Evolutionary conservation across 2,113 vertebrate genomes (phyloP), one percentile per base, ranked within the genome.

Genomic region (Myotis lucifugus): DNA sequence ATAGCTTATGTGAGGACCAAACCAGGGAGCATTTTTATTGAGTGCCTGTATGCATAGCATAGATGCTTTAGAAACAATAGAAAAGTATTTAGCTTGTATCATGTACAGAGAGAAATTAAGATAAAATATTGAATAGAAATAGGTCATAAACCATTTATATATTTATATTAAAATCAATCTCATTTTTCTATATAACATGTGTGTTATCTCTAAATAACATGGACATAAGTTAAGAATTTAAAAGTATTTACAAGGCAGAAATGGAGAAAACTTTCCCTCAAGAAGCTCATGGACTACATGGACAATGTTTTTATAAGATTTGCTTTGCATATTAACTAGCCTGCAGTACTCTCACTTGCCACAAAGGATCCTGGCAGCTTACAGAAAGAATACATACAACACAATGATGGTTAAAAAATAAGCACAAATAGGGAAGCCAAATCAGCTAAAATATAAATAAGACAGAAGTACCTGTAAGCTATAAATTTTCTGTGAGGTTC

Each of bases 101-200:
- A 37, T 69, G 13, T 29, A 89, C 72, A 93, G 61, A 34, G 1
- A 76, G 46, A 73, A 82, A 37, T n/a, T 37, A 59, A 69, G 18
- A 90, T 74, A 83, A 73, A 83, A 79, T 81, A 81, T 42, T 69
- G 13, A 88, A 17, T 78, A 83, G 50, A 92, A 91, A 90, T 73
- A 83, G 21, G 69, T 21, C 6, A 88, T 34, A 54, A 74, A 19
- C 14, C 3, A 73, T 6, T 81, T 56, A 84, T 46, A 64, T 67
- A 29, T 67, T 8, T 69, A 61, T 12, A 69, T 72, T 79, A 27
- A 92, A 83, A 77, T 86, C 77, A 82, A 66, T 15, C 42, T 86
- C 15, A 82, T 83, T 91, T 88, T 78, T 81, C 19, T 56, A 25
- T n/a, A 77, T 61, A 61, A 27, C 8, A 61, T 61, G 59, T 23